Percentiles rank a stretch among this genome's conserved stretches.
Conservation (phyloP, 2,113 vertebrate genomes). For the Sapajus apella region DNA sequence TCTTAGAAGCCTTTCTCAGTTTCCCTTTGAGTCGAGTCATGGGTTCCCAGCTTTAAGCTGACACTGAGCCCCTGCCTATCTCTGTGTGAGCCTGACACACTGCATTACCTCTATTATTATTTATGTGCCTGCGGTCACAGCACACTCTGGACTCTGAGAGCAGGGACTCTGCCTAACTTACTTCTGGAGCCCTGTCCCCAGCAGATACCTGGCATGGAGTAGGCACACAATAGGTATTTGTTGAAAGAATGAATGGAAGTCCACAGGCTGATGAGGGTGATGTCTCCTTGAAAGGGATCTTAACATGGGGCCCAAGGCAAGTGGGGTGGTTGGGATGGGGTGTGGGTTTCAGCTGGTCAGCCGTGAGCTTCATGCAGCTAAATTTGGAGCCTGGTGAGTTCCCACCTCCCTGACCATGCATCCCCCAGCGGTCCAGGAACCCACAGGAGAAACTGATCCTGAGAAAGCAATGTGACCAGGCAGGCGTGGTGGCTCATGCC, state of each 20-base stretch:
- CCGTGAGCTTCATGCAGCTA: not conserved
- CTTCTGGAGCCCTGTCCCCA: not conserved
- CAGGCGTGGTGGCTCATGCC: too few relatives aligned
- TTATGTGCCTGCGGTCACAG: not conserved
- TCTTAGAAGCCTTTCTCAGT: not conserved
- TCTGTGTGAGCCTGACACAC: not conserved
- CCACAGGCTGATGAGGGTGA: too few relatives aligned
- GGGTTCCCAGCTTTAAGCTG: not conserved
- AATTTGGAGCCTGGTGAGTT: not conserved
- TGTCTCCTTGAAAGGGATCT: not conserved
- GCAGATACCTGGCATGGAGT: not conserved
- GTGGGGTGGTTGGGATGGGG: too few relatives aligned
- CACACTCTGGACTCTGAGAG: not conserved
- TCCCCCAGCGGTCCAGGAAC: not conserved
- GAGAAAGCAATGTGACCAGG: not conserved
- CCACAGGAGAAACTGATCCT: not conserved
- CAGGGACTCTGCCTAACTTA: not conserved
- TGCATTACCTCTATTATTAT: not conserved
- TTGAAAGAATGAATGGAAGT: not conserved
- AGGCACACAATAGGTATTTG: too few relatives aligned
- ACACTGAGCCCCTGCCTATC: not conserved
- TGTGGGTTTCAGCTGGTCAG: not conserved
- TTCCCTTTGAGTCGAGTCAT: not conserved
- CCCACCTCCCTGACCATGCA: not conserved
- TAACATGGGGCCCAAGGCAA: not conserved